phyloP scores from a whole-genome alignment of 2,888 invertebrate genomes.

The Glyphotaelius pellucidus region DNA sequence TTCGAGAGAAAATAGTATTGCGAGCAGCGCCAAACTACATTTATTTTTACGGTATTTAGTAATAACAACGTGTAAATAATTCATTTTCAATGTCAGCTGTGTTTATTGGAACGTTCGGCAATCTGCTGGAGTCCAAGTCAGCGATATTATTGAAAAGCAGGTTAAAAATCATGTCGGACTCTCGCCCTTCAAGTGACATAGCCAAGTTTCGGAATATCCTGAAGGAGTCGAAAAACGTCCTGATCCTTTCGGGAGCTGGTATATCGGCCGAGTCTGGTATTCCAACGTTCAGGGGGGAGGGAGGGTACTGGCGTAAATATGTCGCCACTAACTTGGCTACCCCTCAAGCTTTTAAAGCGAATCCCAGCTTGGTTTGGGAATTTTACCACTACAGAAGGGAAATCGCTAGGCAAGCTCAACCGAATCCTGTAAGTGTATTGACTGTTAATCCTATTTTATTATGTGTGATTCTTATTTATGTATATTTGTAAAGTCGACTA shows the following conservation, averaged over 20 bases:
- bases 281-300: slow-evolving; percentile 90
- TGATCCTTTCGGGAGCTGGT: slow-evolving; percentile 87
- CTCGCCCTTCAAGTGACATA: slow-evolving; percentile 72
- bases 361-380: slow-evolving; percentile 92
- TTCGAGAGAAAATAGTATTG: not conserved
- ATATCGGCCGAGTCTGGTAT: slow-evolving; percentile 92
- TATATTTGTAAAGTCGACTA: too few species aligned
- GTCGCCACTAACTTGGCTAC: slow-evolving; percentile 82
- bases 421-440: slow-evolving; percentile 79
- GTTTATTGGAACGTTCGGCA: slow-evolving; percentile 28
- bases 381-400: slow-evolving; percentile 92
- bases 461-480: not conserved
- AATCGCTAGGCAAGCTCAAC: slow-evolving; percentile 83
- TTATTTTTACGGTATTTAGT: slow-evolving; percentile 17
- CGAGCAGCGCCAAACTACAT: not conserved
- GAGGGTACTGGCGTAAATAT: slow-evolving; percentile 89
- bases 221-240: slow-evolving; percentile 80
- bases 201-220: slow-evolving; percentile 78
- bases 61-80: slow-evolving; percentile 2
- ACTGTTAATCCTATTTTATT: not conserved
- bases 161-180: slow-evolving; percentile 60
- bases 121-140: slow-evolving; percentile 49
- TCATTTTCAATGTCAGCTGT: slow-evolving; percentile 51
- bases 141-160: slow-evolving; percentile 45
- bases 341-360: slow-evolving; percentile 82